Conservation (phyloP, 2,797 vertebrate genomes). For the Allobates femoralis region DNA sequence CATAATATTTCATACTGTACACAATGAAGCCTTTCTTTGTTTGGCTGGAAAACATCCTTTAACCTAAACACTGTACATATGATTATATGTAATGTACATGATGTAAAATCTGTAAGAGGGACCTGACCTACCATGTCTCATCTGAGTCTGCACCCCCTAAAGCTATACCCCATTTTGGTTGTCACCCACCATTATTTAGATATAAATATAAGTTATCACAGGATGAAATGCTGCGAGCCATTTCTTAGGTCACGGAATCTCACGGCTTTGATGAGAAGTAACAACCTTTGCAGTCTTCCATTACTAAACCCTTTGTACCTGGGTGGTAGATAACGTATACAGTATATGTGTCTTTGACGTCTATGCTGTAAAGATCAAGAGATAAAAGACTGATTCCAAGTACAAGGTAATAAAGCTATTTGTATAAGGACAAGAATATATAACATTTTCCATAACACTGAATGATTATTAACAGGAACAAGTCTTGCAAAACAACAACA, state of each 20-base stretch:
- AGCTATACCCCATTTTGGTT: too few relatives aligned
- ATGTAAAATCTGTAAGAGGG: too few relatives aligned
- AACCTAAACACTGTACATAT: too few relatives aligned
- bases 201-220: too few relatives aligned
- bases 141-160: too few relatives aligned
- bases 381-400: slow-evolving; percentile 36
- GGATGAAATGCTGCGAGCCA: neutral
- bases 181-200: too few relatives aligned
- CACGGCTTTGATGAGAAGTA: neutral
- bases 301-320: slow-evolving; percentile 49
- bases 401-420: slow-evolving; percentile 31
- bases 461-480: neutral
- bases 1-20: too few relatives aligned
- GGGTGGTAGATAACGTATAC: slow-evolving; percentile 26
- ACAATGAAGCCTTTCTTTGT: too few relatives aligned
- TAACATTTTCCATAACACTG: neutral
- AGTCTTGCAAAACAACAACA: neutral
- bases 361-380: slow-evolving; percentile 23
- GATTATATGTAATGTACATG: too few relatives aligned
- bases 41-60: too few relatives aligned
- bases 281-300: slow-evolving; percentile 2
- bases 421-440: slow-evolving; percentile 1
- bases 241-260: neutral
- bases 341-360: slow-evolving; percentile 45
- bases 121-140: too few relatives aligned